phyloP scores from a whole-genome alignment of 2,797 vertebrate species.

The Mus caroli region DNA sequence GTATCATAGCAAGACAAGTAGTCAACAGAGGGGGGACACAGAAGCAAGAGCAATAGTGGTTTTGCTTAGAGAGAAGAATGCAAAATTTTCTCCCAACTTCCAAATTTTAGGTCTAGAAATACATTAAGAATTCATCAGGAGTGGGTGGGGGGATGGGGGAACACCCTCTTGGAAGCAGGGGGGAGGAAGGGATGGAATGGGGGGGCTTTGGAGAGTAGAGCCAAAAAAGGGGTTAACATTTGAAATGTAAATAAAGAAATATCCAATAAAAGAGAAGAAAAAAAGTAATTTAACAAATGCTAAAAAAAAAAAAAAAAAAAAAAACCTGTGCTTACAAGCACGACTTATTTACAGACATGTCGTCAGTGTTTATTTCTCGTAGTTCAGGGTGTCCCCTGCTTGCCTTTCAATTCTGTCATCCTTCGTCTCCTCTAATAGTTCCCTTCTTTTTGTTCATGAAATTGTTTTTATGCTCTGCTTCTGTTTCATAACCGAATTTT shows the following conservation, averaged over 20 bases:
- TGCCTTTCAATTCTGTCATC: not conserved
- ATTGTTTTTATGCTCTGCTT: not conserved
- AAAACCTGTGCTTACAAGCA: not conserved
- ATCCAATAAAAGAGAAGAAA: too few relatives aligned
- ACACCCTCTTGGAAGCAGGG: too few relatives aligned
- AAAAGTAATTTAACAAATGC: too few relatives aligned
- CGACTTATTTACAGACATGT: not conserved
- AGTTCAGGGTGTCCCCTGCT: not conserved
- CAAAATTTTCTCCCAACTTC: not conserved
- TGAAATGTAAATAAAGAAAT: too few relatives aligned
- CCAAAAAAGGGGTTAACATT: too few relatives aligned
- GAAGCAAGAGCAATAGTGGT: not conserved
- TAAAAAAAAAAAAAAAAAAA: too few relatives aligned
- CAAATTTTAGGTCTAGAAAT: slow-evolving; percentile 14
- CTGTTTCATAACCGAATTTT: not conserved
- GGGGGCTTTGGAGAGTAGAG: too few relatives aligned
- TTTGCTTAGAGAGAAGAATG: slow-evolving; percentile 32
- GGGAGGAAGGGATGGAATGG: too few relatives aligned
- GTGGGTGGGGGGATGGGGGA: too few relatives aligned
- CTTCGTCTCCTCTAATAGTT: not conserved
- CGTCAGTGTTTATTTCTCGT: not conserved
- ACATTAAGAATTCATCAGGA: not conserved
- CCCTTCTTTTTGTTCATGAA: not conserved
- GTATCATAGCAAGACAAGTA: not conserved
- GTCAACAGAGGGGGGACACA: not conserved